Conservation (phyloP, 2,113 vertebrate genomes). For the Crotalus tigris region DNA sequence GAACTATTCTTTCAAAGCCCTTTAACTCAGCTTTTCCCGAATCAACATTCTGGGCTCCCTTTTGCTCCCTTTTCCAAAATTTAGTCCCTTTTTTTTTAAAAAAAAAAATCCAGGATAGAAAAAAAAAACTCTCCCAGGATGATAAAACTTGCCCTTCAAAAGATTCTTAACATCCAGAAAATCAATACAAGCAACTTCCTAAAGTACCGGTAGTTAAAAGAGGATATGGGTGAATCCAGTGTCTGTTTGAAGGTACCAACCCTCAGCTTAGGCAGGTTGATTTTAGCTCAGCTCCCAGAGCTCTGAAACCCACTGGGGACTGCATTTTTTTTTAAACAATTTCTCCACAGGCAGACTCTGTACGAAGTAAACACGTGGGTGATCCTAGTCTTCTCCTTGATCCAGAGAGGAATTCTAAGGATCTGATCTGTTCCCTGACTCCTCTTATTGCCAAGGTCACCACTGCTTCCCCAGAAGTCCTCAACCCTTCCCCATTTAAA, state of each 20-base stretch:
- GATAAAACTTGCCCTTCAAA: background rate
- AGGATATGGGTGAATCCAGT: background rate
- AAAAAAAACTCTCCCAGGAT: background rate
- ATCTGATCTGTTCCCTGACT: no score
- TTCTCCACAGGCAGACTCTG: no score
- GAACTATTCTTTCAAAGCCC: background rate
- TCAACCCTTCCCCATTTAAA: background rate
- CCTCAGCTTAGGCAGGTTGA: background rate
- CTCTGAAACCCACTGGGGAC: no score
- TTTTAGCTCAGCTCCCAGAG: no score
- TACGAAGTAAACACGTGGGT: no score
- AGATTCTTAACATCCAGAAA: background rate
- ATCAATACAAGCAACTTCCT: background rate
- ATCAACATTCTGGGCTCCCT: background rate
- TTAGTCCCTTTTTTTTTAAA: background rate
- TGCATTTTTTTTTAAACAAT: no score
- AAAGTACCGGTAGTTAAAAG: background rate
- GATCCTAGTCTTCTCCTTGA: no score
- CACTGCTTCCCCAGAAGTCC: background rate
- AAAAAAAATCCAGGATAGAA: background rate
- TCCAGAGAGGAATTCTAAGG: no score
- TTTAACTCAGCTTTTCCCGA: background rate
- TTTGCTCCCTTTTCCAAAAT: background rate
- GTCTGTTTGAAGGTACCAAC: background rate
- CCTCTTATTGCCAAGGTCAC: background rate